Base-by-base conservation (phyloP, 1,140 invertebrate genomes). In the Ceratina australensis region DNA sequence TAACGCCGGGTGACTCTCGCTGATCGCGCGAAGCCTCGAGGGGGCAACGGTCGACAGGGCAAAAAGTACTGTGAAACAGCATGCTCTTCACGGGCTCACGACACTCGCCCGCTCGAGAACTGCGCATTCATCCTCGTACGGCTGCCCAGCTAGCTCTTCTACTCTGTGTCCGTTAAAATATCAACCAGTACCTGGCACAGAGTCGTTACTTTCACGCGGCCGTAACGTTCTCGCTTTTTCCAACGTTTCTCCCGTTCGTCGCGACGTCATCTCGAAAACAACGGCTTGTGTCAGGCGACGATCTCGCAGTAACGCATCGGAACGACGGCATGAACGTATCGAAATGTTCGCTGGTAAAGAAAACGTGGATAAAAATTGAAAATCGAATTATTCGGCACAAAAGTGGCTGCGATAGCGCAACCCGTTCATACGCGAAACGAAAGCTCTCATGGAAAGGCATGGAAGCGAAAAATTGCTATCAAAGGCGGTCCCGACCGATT, bases 51-150 rank as follows among this genome's bases (percentile, higher is more conserved):
- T 4, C 33, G n/a, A 33, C 33, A 10, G n/a, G 26, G 60, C 67
- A 83, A 83, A 82, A 83, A 83, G 59, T 24, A 47, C 33, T 52
- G 72, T 60, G 49, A 65, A 64, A 49, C 73, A 56, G 42, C 18
- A 74, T n/a, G 56, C 50, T 72, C 59, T 28, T 64, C 75, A 10
- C n/a, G 60, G 69, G 18, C 15, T 42, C 33, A 42, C 15, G 54
- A 26, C 52, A 33, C 26, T 42, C 20, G 47, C 49, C 16, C 18
- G 20, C n/a, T 10, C 33, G 15, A 33, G 18, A 18, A 10, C 26
- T 57, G 59, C 18, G 26, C 67, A 54, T 77, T 59, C 67, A 22
- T 71, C 71, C 74, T 77, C 20, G 59, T 71, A 57, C 33, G 67
- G 61, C 42, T 7, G 68, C 52, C 56, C 61, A 61, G 49, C 52